Evolutionary conservation across 92 coral and sea anemone species (phyloP).

Genomic region (Actinostola sp.): DNA sequence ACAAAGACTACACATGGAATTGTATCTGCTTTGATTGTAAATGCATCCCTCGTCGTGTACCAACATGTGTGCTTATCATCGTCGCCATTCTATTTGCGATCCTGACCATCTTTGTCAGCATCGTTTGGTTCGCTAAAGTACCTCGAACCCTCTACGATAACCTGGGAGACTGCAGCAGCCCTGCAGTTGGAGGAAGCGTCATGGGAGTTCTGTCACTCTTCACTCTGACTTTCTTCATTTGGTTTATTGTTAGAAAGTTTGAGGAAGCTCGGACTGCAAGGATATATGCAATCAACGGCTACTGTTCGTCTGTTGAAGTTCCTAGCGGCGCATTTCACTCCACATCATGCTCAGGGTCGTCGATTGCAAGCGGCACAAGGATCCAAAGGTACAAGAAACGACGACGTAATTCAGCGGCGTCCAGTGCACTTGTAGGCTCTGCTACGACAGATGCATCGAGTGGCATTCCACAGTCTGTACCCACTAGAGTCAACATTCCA

Average conservation of each 20-base stretch:
- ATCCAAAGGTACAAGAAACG: background rate
- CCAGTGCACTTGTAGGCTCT: background rate
- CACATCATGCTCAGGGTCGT: too few species aligned
- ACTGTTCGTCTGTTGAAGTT: background rate
- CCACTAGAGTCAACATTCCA: background rate
- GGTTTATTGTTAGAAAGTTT: slow-evolving; percentile 5
- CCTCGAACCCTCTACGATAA: background rate
- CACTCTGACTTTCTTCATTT: background rate
- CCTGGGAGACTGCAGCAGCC: slow-evolving; percentile 17
- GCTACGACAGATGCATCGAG: background rate
- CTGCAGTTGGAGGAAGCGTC: slow-evolving; percentile 45
- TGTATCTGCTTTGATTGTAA: slow-evolving; percentile 51
- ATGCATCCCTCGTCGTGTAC: slow-evolving; percentile 46
- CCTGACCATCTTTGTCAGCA: slow-evolving; percentile 18
- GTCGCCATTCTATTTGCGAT: slow-evolving; percentile 1
- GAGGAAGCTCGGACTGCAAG: background rate
- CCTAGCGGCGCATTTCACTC: too few species aligned
- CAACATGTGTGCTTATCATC: slow-evolving; percentile 35
- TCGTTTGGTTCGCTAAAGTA: slow-evolving; percentile 56
- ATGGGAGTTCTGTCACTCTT: slow-evolving; percentile 6
- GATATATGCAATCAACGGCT: background rate
- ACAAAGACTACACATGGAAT: slow-evolving; percentile 2
- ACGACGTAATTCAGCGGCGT: background rate
- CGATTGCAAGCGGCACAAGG: too few species aligned
- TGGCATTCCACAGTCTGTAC: background rate